phyloP scores from a whole-genome alignment of 2,113 vertebrate genomes.

The Catharus minimus region DNA sequence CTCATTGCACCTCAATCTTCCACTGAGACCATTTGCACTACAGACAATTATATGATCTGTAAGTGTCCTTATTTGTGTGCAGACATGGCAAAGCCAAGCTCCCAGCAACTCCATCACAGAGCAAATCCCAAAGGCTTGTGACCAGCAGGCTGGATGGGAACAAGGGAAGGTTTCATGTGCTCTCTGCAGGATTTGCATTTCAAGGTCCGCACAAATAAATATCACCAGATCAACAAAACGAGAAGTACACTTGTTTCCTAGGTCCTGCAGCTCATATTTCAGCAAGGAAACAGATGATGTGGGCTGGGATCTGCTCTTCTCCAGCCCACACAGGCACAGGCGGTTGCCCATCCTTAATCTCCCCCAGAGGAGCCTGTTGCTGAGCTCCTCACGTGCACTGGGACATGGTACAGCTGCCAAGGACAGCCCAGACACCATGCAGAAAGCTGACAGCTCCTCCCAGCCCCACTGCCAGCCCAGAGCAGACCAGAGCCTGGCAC shows the following conservation, averaged over 20 bases:
- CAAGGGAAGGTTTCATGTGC: not conserved
- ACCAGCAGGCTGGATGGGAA: not conserved
- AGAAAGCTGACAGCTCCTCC: rapidly evolving
- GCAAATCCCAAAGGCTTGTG: not conserved
- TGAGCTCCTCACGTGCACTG: rapidly evolving
- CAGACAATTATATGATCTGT: rapidly evolving
- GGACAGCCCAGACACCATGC: rapidly evolving
- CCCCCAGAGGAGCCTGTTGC: not conserved
- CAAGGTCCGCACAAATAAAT: not conserved
- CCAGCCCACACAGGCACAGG: not conserved
- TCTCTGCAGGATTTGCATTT: not conserved
- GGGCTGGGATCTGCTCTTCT: not conserved
- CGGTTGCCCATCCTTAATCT: too few relatives aligned
- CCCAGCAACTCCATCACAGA: not conserved
- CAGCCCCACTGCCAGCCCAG: not conserved
- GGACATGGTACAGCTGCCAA: not conserved
- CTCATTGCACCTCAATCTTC: not conserved
- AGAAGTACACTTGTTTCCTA: not conserved
- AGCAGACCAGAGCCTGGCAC: not conserved
- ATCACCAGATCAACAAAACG: not conserved
- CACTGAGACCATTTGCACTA: not conserved
- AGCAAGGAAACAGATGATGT: not conserved
- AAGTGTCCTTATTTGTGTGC: not conserved
- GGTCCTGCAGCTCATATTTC: not conserved
- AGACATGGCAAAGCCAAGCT: not conserved